Conservation (phyloP, 2,888 invertebrate species). For the Drosophila diplacantha region DNA sequence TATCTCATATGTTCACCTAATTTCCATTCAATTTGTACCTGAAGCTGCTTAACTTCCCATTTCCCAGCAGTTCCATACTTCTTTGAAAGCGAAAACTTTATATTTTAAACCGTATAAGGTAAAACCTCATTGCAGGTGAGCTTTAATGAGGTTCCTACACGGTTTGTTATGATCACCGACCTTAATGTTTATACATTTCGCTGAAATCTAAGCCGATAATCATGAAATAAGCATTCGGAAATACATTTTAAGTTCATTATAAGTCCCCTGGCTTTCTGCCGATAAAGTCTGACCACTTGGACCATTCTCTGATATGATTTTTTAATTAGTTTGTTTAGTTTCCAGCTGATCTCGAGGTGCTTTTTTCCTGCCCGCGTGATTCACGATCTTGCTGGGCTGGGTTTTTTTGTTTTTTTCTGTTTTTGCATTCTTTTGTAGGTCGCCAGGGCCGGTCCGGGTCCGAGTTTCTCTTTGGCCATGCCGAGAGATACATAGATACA, state of each 20-base stretch:
- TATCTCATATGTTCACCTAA: background rate
- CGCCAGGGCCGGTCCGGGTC: slow-evolving; percentile 26
- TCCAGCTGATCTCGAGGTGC: background rate
- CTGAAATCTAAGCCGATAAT: background rate
- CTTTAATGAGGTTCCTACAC: background rate
- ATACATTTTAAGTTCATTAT: background rate
- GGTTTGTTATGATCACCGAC: background rate
- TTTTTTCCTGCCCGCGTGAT: slow-evolving; percentile 20
- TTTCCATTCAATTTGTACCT: background rate
- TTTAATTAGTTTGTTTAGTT: slow-evolving; percentile 4
- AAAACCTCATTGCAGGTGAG: background rate
- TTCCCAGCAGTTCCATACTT: background rate
- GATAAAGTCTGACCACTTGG: background rate
- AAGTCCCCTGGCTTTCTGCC: background rate
- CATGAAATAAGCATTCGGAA: background rate
- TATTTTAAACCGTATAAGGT: background rate
- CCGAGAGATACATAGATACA: background rate
- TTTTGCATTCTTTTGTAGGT: slow-evolving; percentile 37
- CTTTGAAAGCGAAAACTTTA: background rate
- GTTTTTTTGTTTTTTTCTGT: slow-evolving; percentile 11
- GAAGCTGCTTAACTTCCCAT: no score
- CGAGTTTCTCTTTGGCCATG: slow-evolving; percentile 30
- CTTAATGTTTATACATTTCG: background rate
- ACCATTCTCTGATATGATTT: background rate
- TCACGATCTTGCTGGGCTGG: slow-evolving; percentile 27